Evolutionary conservation across 2,113 vertebrate genomes (phyloP), one percentile per base, ranked within the genome.

Genomic region (Pimephales promelas): DNA sequence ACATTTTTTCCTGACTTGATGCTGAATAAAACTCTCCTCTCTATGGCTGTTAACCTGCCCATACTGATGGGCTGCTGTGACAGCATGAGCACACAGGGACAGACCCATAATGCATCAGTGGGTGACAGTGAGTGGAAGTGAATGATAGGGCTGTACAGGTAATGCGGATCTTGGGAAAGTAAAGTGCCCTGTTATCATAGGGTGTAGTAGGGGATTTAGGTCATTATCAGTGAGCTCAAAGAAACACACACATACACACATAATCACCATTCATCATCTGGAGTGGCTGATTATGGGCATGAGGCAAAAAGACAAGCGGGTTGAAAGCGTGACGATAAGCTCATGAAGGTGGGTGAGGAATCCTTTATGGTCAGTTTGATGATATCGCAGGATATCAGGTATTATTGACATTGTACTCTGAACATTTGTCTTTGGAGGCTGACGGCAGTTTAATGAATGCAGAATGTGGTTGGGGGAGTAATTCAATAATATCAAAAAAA

Each of bases 321-420:
- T 40, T 64, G 77, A 79, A 79, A 8, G 43, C 24, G 49, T 82
- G 87, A 87, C 66, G 47, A 81, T 76, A 31, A 72, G 56, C 80
- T 82, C 16, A 9, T 14, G 22, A 36, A 61, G 36, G n/a, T 79
- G n/a, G n/a, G 76, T 13, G 78, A 79, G 43, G 40, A 52, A 47
- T 49, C 26, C 26, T 49, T 66, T 79, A 66, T 22, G 26, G 77
- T 64, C 78, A 49, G 78, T 31, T 16, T 47, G 59, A 66, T 66
- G 49, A 79, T 66, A 40, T 40, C 8, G 26, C 24, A 28, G 26
- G 2, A 79, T 31, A 62, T 79, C 43, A 22, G 45, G 26, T 52
- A 49, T 49, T 64, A 31, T 62, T 24, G 76, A 79, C 43, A 49
- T 31, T 14, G 24, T 5, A 43, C 14, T 28, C 76, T 61, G 36